Evolutionary conservation across 23 tunicate genomes (phyloP).

Genomic region (Phallusia fumigata): DNA sequence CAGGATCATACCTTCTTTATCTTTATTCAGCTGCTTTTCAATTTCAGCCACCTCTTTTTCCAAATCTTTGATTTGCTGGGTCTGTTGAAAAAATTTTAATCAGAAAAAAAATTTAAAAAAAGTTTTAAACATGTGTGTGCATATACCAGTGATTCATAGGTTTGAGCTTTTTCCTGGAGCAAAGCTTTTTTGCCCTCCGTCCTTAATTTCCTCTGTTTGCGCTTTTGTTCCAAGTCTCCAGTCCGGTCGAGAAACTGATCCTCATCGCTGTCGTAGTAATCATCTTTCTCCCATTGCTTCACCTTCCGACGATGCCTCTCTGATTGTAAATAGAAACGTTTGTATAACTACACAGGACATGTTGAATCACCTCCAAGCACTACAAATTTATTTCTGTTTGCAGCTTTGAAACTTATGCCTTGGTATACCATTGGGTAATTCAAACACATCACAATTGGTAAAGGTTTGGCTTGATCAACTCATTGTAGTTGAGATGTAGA

Average conservation of each 20-base stretch:
- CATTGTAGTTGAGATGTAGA: too few relatives aligned
- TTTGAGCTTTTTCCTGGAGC: constrained; percentile 34
- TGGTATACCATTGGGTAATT: too few relatives aligned
- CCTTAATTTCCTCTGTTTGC: constrained; percentile 56
- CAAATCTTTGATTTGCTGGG: constrained; percentile 33
- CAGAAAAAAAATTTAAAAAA: too few relatives aligned
- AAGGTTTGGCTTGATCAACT: too few relatives aligned
- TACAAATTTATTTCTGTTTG: too few relatives aligned
- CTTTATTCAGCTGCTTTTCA: constrained; percentile 61
- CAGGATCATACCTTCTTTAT: constrained; percentile 48
- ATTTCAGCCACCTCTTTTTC: constrained; percentile 65
- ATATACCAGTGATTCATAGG: constrained; percentile 64
- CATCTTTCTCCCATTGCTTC: constrained; percentile 91
- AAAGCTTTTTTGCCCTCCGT: constrained; percentile 31
- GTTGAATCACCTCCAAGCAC: not conserved
- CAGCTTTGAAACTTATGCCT: too few relatives aligned
- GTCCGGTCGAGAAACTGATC: constrained; percentile 86
- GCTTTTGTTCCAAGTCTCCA: constrained; percentile 79
- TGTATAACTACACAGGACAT: not conserved
- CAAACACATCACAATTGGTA: too few relatives aligned
- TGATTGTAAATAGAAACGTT: not conserved
- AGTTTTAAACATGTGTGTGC: too few relatives aligned
- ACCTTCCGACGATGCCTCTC: constrained; percentile 53
- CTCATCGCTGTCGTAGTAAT: constrained; percentile 94
- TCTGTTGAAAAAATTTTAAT: constrained; percentile 22